phyloP scores from a whole-genome alignment of 2,113 vertebrate genomes.

The Glareola pratincola region DNA sequence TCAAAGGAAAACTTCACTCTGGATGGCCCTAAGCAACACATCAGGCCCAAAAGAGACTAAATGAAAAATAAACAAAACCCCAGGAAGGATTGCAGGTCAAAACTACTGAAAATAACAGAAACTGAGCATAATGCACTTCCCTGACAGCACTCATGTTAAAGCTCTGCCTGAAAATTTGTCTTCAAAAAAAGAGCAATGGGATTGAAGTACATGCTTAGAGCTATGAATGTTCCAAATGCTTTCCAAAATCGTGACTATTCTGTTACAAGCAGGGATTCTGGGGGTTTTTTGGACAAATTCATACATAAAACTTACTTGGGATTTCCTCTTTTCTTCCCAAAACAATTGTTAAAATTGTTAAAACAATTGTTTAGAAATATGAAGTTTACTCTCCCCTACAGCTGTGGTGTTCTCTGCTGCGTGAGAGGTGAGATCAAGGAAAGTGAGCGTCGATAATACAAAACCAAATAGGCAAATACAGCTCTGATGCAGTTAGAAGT shows the following conservation, averaged over 20 bases:
- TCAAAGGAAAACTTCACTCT: background rate
- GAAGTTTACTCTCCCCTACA: background rate
- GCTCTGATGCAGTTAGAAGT: background rate
- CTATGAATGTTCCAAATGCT: background rate
- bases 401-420: background rate
- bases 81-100: background rate
- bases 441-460: background rate
- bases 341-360: too few relatives aligned
- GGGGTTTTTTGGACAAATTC: background rate
- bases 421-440: background rate
- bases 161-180: background rate
- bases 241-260: background rate
- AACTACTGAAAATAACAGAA: background rate
- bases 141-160: background rate
- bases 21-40: background rate
- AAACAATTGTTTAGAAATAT: background rate
- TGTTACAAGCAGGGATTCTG: background rate
- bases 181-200: background rate
- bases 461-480: background rate
- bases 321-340: background rate
- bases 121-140: background rate
- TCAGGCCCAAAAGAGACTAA: background rate
- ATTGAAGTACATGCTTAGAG: background rate
- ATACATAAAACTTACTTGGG: background rate
- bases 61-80: background rate